Evolutionary conservation across 2,797 vertebrate genomes (phyloP).

Genomic region (Pagetopsis macropterus): DNA sequence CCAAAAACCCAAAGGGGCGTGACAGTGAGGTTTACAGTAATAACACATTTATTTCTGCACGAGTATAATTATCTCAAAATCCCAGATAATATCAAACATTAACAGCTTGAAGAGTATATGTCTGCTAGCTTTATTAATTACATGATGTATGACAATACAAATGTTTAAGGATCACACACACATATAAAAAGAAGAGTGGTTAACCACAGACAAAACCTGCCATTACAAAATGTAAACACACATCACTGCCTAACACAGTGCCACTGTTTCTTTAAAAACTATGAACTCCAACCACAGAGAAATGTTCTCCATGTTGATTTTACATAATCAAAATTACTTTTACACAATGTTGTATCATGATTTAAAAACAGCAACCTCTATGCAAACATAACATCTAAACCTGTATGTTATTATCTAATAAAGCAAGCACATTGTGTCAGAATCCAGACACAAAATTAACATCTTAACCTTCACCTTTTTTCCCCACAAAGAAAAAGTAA

Average conservation of each 20-base stretch:
- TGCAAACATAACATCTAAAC: conserved; percentile 27
- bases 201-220: conserved; percentile 6
- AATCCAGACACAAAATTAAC: conserved; percentile 2
- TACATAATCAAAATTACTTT: conserved; percentile 1
- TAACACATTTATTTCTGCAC: not conserved
- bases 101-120: not conserved
- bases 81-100: not conserved
- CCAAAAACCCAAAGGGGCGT: conserved; percentile 12
- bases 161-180: not conserved
- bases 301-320: conserved; percentile 9
- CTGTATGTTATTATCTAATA: not conserved
- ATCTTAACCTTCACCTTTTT: conserved; percentile 25
- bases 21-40: not conserved
- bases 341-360: conserved; percentile 1
- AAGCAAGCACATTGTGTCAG: not conserved
- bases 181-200: not conserved
- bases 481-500: conserved; percentile 6
- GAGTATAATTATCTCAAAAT: not conserved
- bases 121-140: conserved; percentile 45
- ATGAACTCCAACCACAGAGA: not conserved
- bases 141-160: conserved; percentile 21
- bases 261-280: not conserved
- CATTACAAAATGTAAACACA: conserved; percentile 37
- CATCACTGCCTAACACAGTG: conserved; percentile 1
- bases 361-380: conserved; percentile 36